Base-by-base conservation (phyloP, 2,888 invertebrate species). In the Pogonocherus hispidulus region DNA sequence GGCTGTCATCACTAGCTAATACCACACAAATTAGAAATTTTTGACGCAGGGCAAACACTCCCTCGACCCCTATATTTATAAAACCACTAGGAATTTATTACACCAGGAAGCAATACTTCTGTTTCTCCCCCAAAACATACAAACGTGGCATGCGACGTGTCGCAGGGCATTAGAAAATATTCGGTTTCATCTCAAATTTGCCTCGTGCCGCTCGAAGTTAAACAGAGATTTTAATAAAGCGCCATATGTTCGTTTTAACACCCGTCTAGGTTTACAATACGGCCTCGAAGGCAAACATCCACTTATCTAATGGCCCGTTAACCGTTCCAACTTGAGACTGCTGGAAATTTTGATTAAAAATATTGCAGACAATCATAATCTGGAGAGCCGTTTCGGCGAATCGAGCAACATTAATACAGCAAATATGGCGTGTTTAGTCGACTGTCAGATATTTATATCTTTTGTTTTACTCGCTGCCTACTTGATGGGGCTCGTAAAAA, bases 201-300 rank as follows among this genome's bases (percentile, higher is more conserved):
- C 79, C 83, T 81, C 83, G 84, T 83, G 83, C 82, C 78, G 70
- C 71, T 77, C 79, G 73, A 80, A 79, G 78, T 78, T 77, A 78
- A 80, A 78, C 76, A 77, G 79, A 75, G 78, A 81, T 82, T 82
- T 82, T 82, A 78, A 78, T 79, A 76, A 71, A 71, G 72, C 72
- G 64, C 78, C 78, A 78, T 78, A 75, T 78, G 78, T 76, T 73
- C 75, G 66, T 47, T 71, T 74, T 75, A 72, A 73, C 75, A 72
- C 73, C 72, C 70, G 73, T 76, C 71, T 76, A 71, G 62, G 75
- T 76, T 78, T 78, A 72, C 72, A 69, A 66, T 63, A 66, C 74
- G 20, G 65, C 44, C 16, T n/a, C 5, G 22, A 47, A 19, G 19
- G 23, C 32, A 32, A 46, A 59, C 46, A 47, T 23, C 47, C 47